These are phyloP conservation scores for Oncorhynchus kisutch DNA, from an alignment of 2,113 vertebrate species.

Conservation along the genomic window DNA sequence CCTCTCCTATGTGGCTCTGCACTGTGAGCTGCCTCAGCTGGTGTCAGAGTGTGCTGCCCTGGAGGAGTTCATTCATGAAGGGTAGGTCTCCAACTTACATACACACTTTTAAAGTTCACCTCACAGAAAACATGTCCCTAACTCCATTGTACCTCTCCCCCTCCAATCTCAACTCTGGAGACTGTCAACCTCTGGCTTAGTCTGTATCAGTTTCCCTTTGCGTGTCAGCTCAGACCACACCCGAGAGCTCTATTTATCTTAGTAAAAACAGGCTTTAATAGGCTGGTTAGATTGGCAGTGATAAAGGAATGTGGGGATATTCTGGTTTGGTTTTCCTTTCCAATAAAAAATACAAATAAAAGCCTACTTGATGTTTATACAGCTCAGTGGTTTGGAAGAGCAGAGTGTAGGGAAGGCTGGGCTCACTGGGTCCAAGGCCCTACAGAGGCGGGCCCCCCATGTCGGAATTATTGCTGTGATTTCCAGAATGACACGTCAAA, in stretches of 20 bases:
- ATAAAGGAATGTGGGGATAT: constrained; percentile 53
- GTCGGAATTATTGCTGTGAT: neutral
- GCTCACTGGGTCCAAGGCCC: neutral
- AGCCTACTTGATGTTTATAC: constrained; percentile 46
- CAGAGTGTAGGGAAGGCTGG: neutral
- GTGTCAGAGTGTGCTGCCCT: constrained; percentile 88
- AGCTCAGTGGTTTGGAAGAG: constrained; percentile 42
- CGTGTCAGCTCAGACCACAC: constrained; percentile 57
- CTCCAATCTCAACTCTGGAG: neutral
- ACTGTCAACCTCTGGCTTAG: too few relatives aligned
- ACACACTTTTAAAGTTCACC: neutral
- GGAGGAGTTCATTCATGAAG: constrained; percentile 95
- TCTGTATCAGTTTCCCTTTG: constrained; percentile 19
- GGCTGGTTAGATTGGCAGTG: constrained; percentile 48
- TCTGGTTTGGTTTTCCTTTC: constrained; percentile 49
- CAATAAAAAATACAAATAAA: constrained; percentile 67
- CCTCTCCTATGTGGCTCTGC: constrained; percentile 88
- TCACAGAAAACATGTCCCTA: neutral
- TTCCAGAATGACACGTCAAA: neutral
- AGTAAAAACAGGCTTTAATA: constrained; percentile 44
- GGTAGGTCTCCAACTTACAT: constrained; percentile 66
- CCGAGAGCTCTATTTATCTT: constrained; percentile 31
- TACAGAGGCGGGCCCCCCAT: too few relatives aligned
- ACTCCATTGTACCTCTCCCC: too few relatives aligned
- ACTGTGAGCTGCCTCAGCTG: constrained; percentile 84